Evolutionary conservation across 2,797 vertebrate species (phyloP).

Genomic region (Platalea minor): DNA sequence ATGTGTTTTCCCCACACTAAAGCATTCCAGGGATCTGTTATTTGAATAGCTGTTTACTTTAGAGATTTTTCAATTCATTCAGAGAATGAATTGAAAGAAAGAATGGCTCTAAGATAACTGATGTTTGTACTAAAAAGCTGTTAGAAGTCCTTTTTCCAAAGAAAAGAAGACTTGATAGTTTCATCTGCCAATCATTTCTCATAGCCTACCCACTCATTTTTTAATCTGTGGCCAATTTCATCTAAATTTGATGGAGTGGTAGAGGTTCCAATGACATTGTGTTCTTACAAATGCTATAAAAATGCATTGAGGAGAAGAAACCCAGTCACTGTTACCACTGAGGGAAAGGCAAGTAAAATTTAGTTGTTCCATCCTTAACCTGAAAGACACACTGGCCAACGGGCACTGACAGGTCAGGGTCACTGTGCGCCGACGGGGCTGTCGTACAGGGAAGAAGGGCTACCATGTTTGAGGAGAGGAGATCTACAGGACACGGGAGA

Average conservation of each 20-base stretch:
- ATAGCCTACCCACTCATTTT: not conserved
- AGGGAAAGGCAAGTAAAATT: not conserved
- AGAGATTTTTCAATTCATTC: conserved; percentile 36
- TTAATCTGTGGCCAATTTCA: not conserved
- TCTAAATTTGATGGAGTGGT: not conserved
- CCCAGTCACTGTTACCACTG: not conserved
- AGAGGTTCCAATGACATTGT: not conserved
- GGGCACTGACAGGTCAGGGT: not conserved
- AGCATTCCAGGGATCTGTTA: conserved; percentile 43
- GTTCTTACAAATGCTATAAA: not conserved
- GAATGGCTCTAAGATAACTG: conserved; percentile 8
- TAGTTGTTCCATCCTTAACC: not conserved
- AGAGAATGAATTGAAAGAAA: not conserved
- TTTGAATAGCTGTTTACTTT: conserved; percentile 53
- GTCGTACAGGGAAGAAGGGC: not conserved
- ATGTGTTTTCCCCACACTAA: conserved; percentile 36
- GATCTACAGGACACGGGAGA: not conserved
- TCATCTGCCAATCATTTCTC: not conserved
- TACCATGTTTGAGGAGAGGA: not conserved
- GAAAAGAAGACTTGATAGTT: not conserved
- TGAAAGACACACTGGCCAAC: not conserved
- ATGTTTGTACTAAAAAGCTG: conserved; percentile 8
- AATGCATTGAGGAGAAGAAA: not conserved
- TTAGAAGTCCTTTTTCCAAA: not conserved
- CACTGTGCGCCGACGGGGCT: not conserved